Evolutionary conservation across 2,797 vertebrate genomes (phyloP), one percentile per base, ranked within the genome.

Genomic region (Enteromius mattozi): DNA sequence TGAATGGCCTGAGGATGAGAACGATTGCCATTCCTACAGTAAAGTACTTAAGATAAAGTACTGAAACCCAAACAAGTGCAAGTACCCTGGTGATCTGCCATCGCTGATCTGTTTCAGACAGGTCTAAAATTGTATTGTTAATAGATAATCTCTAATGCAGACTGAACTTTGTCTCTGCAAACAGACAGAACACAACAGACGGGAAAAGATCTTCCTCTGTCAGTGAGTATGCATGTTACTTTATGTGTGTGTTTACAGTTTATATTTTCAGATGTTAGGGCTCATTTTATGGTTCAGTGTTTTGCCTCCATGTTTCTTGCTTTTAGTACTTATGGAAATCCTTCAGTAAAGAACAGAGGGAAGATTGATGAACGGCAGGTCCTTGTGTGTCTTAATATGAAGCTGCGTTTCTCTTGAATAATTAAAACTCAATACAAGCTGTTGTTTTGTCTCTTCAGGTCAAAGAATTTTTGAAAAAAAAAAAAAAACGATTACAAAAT

Each of bases 91-190:
- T 87, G 76, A 86, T 13, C 17, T 86, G 86, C 86, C 70, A 5
- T 19, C 16, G 30, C 85, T 89, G 42, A 83, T 40, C 69, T 77
- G 17, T 74, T 19, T 33, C 24, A 9, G 69, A 5, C 7, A 2
- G 10, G 27, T 33, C 70, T 88, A 45, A 21, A 42, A 85, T 54
- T 74, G 51, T 54, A 12, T 88, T 88, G 95, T 96, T 95, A 96
- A 96, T 96, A 80, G 90, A 86, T 95, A 95, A 96, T 92, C 19
- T 54, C 78, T 75, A 90, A 89, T 89, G 89, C 88, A 94, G 89
- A 94, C 93, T 96, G 95, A 86, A 95, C 95, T 96, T 96, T 96
- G 95, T 88, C 87, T 95, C 93, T 81, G 90, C 93, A 91, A 94
- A 96, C 92, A 88, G 87, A 89, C 87, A 83, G 70, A 81, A 75